A percentile compares a stretch with the other conserved stretches of the same genome.
Evolutionary conservation across 1,140 invertebrate species (phyloP).

Genomic region (Ostrea denselamellosa): DNA sequence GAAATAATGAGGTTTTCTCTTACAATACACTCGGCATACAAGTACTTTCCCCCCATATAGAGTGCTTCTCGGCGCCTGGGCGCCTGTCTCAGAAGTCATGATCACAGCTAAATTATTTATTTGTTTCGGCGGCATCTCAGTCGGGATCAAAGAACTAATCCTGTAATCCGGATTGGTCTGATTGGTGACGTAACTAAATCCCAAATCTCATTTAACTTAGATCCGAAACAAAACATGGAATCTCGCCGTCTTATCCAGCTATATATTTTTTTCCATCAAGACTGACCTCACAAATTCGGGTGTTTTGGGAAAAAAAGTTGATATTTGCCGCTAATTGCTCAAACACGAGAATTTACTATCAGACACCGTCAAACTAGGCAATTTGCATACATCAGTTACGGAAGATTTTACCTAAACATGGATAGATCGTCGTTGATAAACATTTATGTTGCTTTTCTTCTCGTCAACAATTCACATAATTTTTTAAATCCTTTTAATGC

Average conservation of each 20-base stretch:
- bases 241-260: background rate
- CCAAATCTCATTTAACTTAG: slow-evolving; percentile 33
- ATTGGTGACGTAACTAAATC: slow-evolving; percentile 34
- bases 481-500: slow-evolving; percentile 20
- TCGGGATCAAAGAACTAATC: slow-evolving; percentile 36
- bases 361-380: slow-evolving; percentile 16
- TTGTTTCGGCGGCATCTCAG: slow-evolving; percentile 17
- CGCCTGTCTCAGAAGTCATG: slow-evolving; percentile 16
- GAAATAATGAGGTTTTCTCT: background rate
- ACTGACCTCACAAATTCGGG: slow-evolving; percentile 9
- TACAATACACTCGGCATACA: background rate
- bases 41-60: slow-evolving; percentile 14
- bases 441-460: slow-evolving; percentile 19
- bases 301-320: slow-evolving; percentile 38
- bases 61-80: background rate
- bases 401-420: background rate
- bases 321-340: slow-evolving; percentile 35
- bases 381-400: slow-evolving; percentile 29
- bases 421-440: background rate
- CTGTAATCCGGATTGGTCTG: slow-evolving; percentile 22
- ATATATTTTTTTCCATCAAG: slow-evolving; percentile 35
- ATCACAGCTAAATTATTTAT: slow-evolving; percentile 23
- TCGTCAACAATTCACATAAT: slow-evolving; percentile 23
- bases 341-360: slow-evolving; percentile 34
- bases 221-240: slow-evolving; percentile 33